Evolutionary conservation across 35 echinoderm and acorn worm species (phyloP).

Genomic region (Patiria miniata): DNA sequence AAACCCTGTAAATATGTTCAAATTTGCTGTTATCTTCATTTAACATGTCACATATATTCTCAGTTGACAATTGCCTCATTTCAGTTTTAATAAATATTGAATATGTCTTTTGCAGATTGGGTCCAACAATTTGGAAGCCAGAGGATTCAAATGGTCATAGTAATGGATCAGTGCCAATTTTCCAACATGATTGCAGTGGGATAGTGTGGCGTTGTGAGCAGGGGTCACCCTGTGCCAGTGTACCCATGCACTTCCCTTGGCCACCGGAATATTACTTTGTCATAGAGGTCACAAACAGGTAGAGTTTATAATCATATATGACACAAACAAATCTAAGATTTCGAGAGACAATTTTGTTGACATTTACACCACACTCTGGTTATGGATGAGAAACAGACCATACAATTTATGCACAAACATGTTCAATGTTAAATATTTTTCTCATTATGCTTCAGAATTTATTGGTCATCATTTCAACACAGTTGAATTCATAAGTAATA

Average conservation of each 20-base stretch:
- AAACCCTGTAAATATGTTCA: no score
- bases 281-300: constrained; percentile 54
- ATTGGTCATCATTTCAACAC: no score
- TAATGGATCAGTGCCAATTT: constrained; percentile 51
- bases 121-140: constrained; percentile 42
- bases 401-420: no score
- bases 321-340: neutral
- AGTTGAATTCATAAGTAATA: no score
- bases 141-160: neutral
- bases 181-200: constrained; percentile 18
- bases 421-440: no score
- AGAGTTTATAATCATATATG: neutral
- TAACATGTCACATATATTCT: neutral
- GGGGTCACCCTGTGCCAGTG: constrained; percentile 45
- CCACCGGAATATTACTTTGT: constrained; percentile 65
- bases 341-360: neutral
- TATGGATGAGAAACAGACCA: no score
- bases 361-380: no score
- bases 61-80: neutral
- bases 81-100: neutral
- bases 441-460: no score
- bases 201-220: constrained; percentile 47
- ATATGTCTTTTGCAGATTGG: neutral
- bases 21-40: no score
- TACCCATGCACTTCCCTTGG: constrained; percentile 43